phyloP scores from a whole-genome alignment of 2,888 invertebrate species.

The Himalopsyche japonica region DNA sequence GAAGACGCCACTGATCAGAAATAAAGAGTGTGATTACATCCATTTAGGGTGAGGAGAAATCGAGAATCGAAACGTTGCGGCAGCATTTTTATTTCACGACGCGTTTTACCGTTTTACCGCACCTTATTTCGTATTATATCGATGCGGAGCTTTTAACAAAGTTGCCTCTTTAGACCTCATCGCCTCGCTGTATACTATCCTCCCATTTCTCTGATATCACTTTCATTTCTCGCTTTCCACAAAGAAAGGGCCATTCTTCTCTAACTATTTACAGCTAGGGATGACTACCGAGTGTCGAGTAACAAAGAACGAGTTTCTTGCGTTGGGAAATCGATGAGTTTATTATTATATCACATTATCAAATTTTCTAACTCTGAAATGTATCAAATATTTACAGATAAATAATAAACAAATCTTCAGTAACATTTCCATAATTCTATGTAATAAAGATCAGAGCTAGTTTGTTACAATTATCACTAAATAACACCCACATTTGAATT shows the following conservation, averaged over 20 bases:
- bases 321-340: not conserved
- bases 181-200: not conserved
- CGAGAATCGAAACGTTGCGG: conserved; percentile 13
- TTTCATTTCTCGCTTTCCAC: conserved; percentile 12
- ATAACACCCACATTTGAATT: too few relatives aligned
- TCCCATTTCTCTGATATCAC: not conserved
- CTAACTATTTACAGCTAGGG: not conserved
- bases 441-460: too few relatives aligned
- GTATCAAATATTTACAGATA: too few relatives aligned
- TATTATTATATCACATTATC: too few relatives aligned
- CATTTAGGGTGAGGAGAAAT: not conserved
- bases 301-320: not conserved
- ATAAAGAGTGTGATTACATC: not conserved
- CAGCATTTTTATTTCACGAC: conserved; percentile 15
- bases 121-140: not conserved
- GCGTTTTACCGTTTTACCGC: not conserved
- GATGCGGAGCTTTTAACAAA: not conserved
- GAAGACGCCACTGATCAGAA: not conserved
- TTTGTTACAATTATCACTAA: too few relatives aligned
- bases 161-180: not conserved
- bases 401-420: too few relatives aligned
- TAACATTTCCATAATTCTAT: too few relatives aligned
- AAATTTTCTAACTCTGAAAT: too few relatives aligned
- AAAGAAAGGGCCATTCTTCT: not conserved
- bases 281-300: not conserved